Conservation (phyloP, 2,113 vertebrate genomes). For the Camelus dromedarius region DNA sequence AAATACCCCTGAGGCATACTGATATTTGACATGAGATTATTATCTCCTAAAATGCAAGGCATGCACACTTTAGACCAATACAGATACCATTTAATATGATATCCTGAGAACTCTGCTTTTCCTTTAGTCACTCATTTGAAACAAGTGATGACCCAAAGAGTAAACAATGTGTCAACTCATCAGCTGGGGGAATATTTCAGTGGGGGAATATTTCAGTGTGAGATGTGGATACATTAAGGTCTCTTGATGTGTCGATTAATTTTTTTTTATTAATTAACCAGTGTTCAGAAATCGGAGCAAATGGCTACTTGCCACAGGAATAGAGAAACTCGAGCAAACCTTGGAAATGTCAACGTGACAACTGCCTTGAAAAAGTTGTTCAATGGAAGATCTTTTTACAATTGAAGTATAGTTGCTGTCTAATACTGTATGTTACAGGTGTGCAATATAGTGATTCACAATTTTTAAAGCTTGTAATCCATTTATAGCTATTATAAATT, state of each 20-base stretch:
- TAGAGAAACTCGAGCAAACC: not conserved
- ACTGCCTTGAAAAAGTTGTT: not conserved
- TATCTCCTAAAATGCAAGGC: not conserved
- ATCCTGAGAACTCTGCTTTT: slow-evolving; percentile 7
- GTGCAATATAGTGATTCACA: not conserved
- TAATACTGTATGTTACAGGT: not conserved
- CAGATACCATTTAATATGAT: not conserved
- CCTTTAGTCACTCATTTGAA: slow-evolving; percentile 50
- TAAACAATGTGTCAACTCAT: not conserved
- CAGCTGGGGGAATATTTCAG: not conserved
- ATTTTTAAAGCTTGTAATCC: not conserved
- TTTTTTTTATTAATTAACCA: slow-evolving; percentile 35
- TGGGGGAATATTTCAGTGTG: not conserved
- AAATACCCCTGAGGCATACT: not conserved
- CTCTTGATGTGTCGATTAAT: not conserved
- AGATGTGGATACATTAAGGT: not conserved
- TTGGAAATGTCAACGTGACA: not conserved
- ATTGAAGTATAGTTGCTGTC: not conserved
- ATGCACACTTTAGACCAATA: not conserved
- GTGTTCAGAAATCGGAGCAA: not conserved
- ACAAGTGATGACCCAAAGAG: not conserved
- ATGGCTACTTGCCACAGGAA: not conserved
- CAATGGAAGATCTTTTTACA: not conserved
- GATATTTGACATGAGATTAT: not conserved
- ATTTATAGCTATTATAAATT: not conserved